Evolutionary conservation across 2,113 vertebrate species (phyloP).

Genomic region (Coregonus clupeaformis): DNA sequence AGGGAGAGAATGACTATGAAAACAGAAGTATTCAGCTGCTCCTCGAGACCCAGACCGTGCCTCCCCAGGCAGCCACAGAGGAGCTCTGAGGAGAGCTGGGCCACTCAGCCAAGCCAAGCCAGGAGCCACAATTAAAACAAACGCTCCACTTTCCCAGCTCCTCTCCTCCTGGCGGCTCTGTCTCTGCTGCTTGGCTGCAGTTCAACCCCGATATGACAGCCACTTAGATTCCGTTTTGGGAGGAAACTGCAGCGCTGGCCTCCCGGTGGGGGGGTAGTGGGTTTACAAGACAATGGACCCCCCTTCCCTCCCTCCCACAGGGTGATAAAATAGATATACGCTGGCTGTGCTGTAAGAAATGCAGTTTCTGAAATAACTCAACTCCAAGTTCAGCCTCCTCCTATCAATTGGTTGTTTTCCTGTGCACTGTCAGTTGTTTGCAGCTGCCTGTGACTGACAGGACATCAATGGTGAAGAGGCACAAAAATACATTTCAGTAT

Average conservation of each 20-base stretch:
- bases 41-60: background rate
- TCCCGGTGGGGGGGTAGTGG: background rate
- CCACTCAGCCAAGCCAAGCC: slow-evolving; percentile 30
- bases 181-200: slow-evolving; percentile 16
- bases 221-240: slow-evolving; percentile 28
- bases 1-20: slow-evolving; percentile 31
- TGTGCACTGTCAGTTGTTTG: slow-evolving; percentile 22
- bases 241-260: slow-evolving; percentile 19
- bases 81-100: slow-evolving; percentile 6
- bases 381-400: too few species aligned
- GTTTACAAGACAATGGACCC: slow-evolving; percentile 3
- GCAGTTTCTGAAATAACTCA: too few species aligned
- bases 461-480: slow-evolving; percentile 15
- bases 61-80: background rate
- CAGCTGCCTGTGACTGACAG: slow-evolving; percentile 29
- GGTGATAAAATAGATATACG: background rate
- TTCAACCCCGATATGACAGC: slow-evolving; percentile 30
- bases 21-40: slow-evolving; percentile 1
- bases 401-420: background rate
- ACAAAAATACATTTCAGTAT: slow-evolving; percentile 21
- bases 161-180: slow-evolving; percentile 1
- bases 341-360: background rate
- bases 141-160: slow-evolving; percentile 43
- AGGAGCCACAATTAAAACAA: slow-evolving; percentile 61
- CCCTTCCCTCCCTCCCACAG: slow-evolving; percentile 19